Percentiles rank a stretch among this genome's conserved stretches.
These are phyloP conservation scores for Nanorana parkeri DNA, from an alignment of 2,113 vertebrate genomes.

Conservation along the genomic window DNA sequence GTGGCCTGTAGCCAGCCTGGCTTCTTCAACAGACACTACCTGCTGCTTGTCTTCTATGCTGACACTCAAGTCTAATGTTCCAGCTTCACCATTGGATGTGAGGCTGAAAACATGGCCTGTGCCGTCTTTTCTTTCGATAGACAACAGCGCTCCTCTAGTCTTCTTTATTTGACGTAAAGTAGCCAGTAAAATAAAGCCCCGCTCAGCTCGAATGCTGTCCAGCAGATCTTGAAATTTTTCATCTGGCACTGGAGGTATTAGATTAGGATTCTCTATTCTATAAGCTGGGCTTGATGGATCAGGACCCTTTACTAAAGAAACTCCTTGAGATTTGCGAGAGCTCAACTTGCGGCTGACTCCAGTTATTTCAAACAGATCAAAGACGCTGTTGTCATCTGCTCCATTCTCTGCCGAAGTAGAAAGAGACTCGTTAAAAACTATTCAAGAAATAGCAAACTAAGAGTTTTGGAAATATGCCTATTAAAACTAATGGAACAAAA, in stretches of 20 bases:
- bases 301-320: constrained; percentile 85
- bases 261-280: constrained; percentile 87
- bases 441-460: neutral
- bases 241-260: constrained; percentile 88
- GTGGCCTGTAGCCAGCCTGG: constrained; percentile 83
- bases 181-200: constrained; percentile 91
- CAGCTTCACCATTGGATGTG: constrained; percentile 89
- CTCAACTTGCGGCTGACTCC: constrained; percentile 75
- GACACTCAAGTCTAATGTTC: constrained; percentile 89
- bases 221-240: constrained; percentile 90
- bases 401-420: constrained; percentile 76
- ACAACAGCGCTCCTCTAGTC: constrained; percentile 84
- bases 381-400: constrained; percentile 88
- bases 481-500: neutral
- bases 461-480: neutral
- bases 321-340: constrained; percentile 80
- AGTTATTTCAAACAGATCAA: constrained; percentile 89
- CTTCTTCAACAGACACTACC: constrained; percentile 88
- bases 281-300: constrained; percentile 92
- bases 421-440: constrained; percentile 31
- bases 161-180: constrained; percentile 90
- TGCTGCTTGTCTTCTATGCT: constrained; percentile 81
- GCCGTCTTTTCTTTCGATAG: constrained; percentile 84
- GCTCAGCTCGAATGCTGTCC: constrained; percentile 88
- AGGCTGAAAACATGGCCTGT: constrained; percentile 90